Percentiles rank a stretch among this genome's conserved stretches.
Conservation (phyloP, 2,888 invertebrate species). For the Molanna angustata region DNA sequence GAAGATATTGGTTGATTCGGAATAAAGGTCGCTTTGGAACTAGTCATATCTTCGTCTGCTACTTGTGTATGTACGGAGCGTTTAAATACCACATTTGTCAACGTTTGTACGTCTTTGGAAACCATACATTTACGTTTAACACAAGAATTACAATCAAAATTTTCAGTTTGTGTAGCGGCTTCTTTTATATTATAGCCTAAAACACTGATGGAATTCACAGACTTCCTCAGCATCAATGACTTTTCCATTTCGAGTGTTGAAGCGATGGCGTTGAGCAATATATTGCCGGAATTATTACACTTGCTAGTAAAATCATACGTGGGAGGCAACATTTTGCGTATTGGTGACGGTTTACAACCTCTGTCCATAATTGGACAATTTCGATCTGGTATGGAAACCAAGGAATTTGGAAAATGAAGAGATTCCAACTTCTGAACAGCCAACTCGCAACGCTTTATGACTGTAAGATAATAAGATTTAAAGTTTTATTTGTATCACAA, state of each 20-base stretch:
- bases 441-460: constrained; percentile 23
- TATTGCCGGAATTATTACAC: neutral
- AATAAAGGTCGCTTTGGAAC: constrained; percentile 18
- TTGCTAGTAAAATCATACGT: constrained; percentile 5
- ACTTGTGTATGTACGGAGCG: constrained; percentile 20
- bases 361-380: neutral
- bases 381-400: constrained; percentile 1
- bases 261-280: constrained; percentile 8
- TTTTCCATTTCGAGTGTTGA: constrained; percentile 12
- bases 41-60: constrained; percentile 15
- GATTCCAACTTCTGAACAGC: constrained; percentile 23
- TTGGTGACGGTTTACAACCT: constrained; percentile 10
- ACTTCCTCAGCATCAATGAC: neutral
- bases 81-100: neutral
- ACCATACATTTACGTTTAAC: neutral
- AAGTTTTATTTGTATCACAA: no score
- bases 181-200: constrained; percentile 7
- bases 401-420: constrained; percentile 21
- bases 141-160: constrained; percentile 11
- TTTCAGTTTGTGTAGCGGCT: constrained; percentile 13
- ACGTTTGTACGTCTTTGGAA: constrained; percentile 1
- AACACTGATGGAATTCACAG: neutral
- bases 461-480: constrained; percentile 26
- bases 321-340: neutral
- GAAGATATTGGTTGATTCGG: constrained; percentile 3